Base-by-base conservation (phyloP, 2,797 vertebrate genomes). In the Cirrhinus mrigala region DNA sequence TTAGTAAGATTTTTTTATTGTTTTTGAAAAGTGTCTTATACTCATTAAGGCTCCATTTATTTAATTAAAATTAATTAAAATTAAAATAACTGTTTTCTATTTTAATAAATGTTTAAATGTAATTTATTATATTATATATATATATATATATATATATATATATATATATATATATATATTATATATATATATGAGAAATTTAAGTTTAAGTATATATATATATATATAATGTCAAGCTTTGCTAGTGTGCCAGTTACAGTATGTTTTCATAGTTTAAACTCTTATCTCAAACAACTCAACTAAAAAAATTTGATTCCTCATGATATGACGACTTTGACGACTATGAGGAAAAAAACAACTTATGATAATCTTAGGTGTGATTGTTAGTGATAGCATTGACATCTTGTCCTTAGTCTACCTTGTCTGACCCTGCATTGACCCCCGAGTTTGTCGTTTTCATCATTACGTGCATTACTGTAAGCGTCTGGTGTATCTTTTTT, bases 401-500 rank as follows among this genome's bases (percentile, higher is more conserved):
- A 12, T 24, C 66, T 68, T n/a, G 56, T 46, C 5, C 56, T 68
- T 48, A 29, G 11, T 71, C 8, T 46, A 78, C 54, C 54, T 66
- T 86, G 58, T 78, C 56, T 73, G 62, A 52, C 52, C 75, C 40
- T 22, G 46, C 29, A 66, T 83, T 79, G 75, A 24, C 54, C 37
- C 20, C 20, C 1, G 24, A 80, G 37, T 37, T 64, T 22, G 77
- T 66, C 75, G 46, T 86, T 58, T 89, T 86, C 92, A 93, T 46
- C 22, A 70, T 70, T 60, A 64, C 2, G 24, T 82, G 22, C 16
- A 92, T 94, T 89, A 91, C 90, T 83, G 66, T 87, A 89, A 89
- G 69, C 92, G 91, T 91, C 90, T 93, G 90, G 89, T 92, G n/a
- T 48, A n/a, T 58, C 0, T 44, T 58, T 82, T 33, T 91, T 84